Percentiles rank a stretch among this genome's conserved stretches.
phyloP scores from a whole-genome alignment of 2,888 invertebrate species.

The Melipona beecheii region DNA sequence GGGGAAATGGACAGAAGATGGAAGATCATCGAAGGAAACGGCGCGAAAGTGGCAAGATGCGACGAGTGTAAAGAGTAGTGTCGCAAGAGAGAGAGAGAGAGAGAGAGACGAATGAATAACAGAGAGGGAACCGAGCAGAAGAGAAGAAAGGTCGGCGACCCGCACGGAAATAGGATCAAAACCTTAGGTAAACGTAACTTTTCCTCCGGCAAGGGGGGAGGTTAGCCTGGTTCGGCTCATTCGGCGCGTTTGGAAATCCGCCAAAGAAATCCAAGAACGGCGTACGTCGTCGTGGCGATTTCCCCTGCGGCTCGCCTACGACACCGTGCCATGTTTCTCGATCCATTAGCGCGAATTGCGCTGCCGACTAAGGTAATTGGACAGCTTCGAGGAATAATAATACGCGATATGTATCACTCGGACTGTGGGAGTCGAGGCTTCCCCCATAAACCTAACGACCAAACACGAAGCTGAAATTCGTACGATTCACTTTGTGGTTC shows the following conservation, averaged over 20 bases:
- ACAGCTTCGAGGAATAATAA: conserved; percentile 72
- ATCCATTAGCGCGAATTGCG: conserved; percentile 73
- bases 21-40: conserved; percentile 32
- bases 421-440: neutral
- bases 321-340: conserved; percentile 66
- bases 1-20: conserved; percentile 31
- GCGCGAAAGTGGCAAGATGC: neutral
- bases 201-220: conserved; percentile 74
- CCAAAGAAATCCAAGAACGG: conserved; percentile 79
- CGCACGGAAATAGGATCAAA: conserved; percentile 81
- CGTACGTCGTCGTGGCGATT: conserved; percentile 66
- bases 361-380: conserved; percentile 70
- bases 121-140: conserved; percentile 25
- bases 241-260: conserved; percentile 79
- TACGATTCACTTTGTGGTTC: neutral
- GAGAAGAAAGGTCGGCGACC: conserved; percentile 75
- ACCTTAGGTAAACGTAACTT: conserved; percentile 81
- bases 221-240: conserved; percentile 69
- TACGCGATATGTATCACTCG: conserved; percentile 67
- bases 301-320: conserved; percentile 63
- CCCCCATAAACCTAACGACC: conserved; percentile 45
- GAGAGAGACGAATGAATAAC: neutral
- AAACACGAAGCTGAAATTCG: conserved; percentile 13
- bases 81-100: neutral
- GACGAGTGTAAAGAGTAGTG: too few species aligned